Conservation (phyloP, 2,113 vertebrate genomes). For the Aphyosemion australe region DNA sequence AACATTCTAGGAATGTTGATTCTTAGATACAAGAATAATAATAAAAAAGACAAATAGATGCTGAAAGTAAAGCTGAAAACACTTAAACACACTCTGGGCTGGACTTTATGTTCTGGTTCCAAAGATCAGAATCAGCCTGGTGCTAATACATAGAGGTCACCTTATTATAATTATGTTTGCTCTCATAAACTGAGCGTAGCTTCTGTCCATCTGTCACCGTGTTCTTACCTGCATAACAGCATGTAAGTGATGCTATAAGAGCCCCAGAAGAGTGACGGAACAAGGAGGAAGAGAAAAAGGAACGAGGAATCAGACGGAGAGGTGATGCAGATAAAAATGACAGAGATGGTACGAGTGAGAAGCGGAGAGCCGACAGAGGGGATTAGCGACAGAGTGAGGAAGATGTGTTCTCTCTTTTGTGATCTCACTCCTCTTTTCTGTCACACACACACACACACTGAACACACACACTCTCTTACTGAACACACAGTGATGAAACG, state of each 20-base stretch:
- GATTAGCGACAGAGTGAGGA: conserved; percentile 59
- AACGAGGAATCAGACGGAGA: conserved; percentile 44
- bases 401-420: conserved; percentile 26
- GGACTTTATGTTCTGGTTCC: conserved; percentile 13
- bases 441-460: conserved; percentile 14
- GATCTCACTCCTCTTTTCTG: conserved; percentile 13
- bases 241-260: conserved; percentile 19
- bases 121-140: conserved; percentile 8
- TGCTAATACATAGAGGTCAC: conserved; percentile 10
- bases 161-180: neutral
- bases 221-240: neutral
- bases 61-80: neutral
- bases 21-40: conserved; percentile 9
- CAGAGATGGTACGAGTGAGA: conserved; percentile 45
- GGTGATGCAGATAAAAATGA: conserved; percentile 60
- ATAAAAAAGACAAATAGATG: neutral
- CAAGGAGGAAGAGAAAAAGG: conserved; percentile 15
- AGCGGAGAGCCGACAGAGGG: conserved; percentile 35
- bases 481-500: conserved; percentile 28
- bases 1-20: conserved; percentile 6
- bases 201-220: neutral
- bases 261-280: conserved; percentile 21
- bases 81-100: neutral
- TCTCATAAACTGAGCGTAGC: conserved; percentile 1
- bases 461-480: conserved; percentile 19